Conservation (phyloP, 1,140 invertebrate species). For the Hylyphantes graminicola region DNA sequence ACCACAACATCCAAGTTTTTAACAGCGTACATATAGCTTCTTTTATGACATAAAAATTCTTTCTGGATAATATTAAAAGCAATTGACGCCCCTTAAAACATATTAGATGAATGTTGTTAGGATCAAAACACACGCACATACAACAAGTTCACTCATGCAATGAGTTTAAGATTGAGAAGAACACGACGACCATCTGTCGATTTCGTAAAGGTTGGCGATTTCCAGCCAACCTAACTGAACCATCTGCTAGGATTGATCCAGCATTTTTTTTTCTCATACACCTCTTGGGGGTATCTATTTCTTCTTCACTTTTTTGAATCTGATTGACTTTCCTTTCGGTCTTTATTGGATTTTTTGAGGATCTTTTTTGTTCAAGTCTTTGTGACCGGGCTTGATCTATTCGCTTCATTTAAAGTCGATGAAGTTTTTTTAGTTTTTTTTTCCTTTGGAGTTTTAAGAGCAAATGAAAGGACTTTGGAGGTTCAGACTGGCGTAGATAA, state of each 20-base stretch:
- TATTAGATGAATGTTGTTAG: too few relatives aligned
- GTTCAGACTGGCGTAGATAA: slow-evolving; percentile 50
- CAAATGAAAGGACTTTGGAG: slow-evolving; percentile 28
- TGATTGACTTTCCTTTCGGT: slow-evolving; percentile 39
- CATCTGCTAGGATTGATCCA: slow-evolving; percentile 30
- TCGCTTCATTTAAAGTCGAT: slow-evolving; percentile 29
- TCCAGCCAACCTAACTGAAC: slow-evolving; percentile 5
- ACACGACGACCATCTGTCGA: slow-evolving; percentile 35
- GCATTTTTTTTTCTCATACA: slow-evolving; percentile 11
- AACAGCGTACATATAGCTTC: too few relatives aligned
- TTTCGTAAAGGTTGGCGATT: slow-evolving; percentile 14
- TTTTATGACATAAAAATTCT: too few relatives aligned
- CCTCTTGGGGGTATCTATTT: slow-evolving; percentile 23
- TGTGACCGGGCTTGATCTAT: slow-evolving; percentile 7
- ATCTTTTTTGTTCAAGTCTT: neutral
- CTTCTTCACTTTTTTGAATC: slow-evolving; percentile 18
- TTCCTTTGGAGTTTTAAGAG: neutral
- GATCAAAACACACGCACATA: too few relatives aligned
- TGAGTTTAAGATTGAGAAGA: slow-evolving; percentile 1
- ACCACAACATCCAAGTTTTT: too few relatives aligned
- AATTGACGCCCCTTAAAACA: too few relatives aligned
- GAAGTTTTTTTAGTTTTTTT: neutral
- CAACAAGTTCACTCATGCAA: too few relatives aligned
- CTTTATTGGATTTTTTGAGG: slow-evolving; percentile 33
- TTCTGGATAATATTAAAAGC: too few relatives aligned